Percentiles rank a stretch among this genome's conserved stretches.
Conservation (phyloP, 2,113 vertebrate genomes). For the Oncorhynchus keta region DNA sequence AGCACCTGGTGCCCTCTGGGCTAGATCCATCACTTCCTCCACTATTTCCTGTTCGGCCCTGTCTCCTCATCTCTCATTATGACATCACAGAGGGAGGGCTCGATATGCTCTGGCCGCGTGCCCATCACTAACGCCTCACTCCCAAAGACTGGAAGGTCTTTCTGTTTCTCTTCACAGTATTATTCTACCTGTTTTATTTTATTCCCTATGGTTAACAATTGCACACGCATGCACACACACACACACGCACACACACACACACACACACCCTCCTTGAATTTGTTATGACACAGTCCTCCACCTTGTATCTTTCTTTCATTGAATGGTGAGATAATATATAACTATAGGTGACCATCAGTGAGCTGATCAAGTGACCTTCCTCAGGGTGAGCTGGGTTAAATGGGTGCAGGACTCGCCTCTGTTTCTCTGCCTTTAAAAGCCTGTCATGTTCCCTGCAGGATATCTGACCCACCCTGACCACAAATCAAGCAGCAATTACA, state of each 20-base stretch:
- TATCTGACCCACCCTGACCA: conserved; percentile 56
- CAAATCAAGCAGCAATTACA: conserved; percentile 67
- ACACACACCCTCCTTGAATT: neutral
- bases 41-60: conserved; percentile 25
- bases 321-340: conserved; percentile 54
- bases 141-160: neutral
- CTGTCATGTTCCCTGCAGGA: conserved; percentile 56
- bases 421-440: conserved; percentile 58
- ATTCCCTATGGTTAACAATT: too few species aligned
- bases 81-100: conserved; percentile 17
- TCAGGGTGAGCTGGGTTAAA: conserved; percentile 54
- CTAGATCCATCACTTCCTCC: conserved; percentile 55
- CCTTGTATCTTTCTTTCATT: conserved; percentile 33
- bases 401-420: conserved; percentile 31
- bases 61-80: conserved; percentile 47
- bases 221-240: too few species aligned
- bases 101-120: too few species aligned
- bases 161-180: too few species aligned
- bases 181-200: too few species aligned
- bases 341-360: conserved; percentile 3
- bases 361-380: conserved; percentile 56
- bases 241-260: too few species aligned
- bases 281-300: too few species aligned
- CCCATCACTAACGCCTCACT: neutral
- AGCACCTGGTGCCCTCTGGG: conserved; percentile 54